Percentiles rank a stretch among this genome's conserved stretches.
Evolutionary conservation across 2,888 invertebrate genomes (phyloP).

Genomic region (Hemistola chrysoprasaria): DNA sequence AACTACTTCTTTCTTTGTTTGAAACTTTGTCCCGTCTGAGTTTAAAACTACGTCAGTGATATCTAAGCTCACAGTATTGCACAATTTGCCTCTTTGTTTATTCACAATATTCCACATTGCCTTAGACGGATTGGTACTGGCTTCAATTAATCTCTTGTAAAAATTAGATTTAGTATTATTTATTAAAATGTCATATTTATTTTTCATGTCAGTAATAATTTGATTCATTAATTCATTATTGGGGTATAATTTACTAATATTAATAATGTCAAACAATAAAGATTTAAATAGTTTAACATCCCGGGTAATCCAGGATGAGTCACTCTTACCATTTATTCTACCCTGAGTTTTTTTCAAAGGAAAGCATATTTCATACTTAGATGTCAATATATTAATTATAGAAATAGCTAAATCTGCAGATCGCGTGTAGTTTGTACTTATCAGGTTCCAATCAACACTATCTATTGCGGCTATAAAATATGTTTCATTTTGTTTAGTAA

Average conservation of each 20-base stretch:
- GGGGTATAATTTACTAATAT: background rate
- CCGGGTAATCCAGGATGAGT: conserved; percentile 2
- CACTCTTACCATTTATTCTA: background rate
- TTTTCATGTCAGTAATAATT: too few relatives aligned
- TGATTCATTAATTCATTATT: too few relatives aligned
- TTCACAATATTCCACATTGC: too few relatives aligned
- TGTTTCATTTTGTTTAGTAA: background rate
- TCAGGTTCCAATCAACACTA: conserved; percentile 4
- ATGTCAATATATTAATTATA: background rate
- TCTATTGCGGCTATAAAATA: background rate
- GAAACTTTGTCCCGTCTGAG: too few relatives aligned
- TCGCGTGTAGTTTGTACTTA: too few relatives aligned
- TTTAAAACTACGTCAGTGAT: too few relatives aligned
- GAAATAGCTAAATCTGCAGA: background rate
- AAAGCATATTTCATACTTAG: conserved; percentile 1
- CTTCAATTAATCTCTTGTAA: background rate
- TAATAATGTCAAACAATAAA: background rate
- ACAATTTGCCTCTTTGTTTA: too few relatives aligned
- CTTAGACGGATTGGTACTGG: background rate
- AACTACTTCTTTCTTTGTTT: too few relatives aligned
- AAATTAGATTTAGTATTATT: background rate
- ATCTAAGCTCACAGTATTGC: too few relatives aligned
- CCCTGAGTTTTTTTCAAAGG: background rate
- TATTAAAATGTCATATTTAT: background rate
- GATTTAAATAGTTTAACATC: background rate